A percentile compares a stretch with the other conserved stretches of the same genome.
These are phyloP conservation scores for Megalopta genalis DNA, from an alignment of 1,140 invertebrate species.

Conservation along the genomic window DNA sequence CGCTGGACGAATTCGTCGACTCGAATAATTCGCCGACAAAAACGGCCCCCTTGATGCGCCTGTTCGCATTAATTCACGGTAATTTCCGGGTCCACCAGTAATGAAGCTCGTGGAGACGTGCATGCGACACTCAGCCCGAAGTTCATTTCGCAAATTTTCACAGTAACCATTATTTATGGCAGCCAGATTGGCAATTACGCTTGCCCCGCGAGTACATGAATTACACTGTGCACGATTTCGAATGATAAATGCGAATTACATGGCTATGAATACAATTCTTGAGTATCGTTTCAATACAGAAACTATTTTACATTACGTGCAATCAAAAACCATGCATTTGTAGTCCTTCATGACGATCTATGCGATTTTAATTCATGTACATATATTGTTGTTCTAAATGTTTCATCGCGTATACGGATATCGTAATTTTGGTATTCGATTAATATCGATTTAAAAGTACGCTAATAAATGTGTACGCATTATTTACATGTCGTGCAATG, in stretches of 20 bases:
- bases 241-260: too few relatives aligned
- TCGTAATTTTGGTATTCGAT: too few relatives aligned
- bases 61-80: constrained; percentile 30
- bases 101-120: constrained; percentile 16
- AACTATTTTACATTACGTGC: too few relatives aligned
- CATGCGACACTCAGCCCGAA: background rate
- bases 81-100: constrained; percentile 20
- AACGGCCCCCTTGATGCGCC: background rate
- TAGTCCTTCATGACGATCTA: too few relatives aligned
- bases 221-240: background rate
- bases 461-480: too few relatives aligned
- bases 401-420: too few relatives aligned
- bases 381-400: too few relatives aligned
- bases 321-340: too few relatives aligned
- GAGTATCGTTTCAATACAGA: background rate
- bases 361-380: too few relatives aligned
- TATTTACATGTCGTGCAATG: too few relatives aligned
- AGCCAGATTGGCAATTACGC: constrained; percentile 10
- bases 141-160: constrained; percentile 3
- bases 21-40: constrained; percentile 14
- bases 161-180: constrained; percentile 8
- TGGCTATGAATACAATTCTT: background rate
- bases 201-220: background rate
- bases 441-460: too few relatives aligned
- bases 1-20: background rate